phyloP scores from a whole-genome alignment of 2,888 invertebrate species.

The Lobophora halterata region DNA sequence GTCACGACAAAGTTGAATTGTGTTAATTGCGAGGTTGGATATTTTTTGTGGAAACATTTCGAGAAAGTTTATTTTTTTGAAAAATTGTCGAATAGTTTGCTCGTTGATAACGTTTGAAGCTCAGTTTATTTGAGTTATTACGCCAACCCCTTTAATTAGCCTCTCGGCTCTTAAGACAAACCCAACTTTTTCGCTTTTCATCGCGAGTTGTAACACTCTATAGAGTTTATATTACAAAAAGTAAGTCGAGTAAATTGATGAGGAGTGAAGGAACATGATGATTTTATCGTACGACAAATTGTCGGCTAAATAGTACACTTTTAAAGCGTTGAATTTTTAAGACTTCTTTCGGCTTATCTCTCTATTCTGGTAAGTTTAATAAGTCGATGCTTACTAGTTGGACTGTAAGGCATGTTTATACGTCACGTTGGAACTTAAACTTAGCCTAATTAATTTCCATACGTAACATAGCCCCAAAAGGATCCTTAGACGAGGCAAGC shows the following conservation, averaged over 20 bases:
- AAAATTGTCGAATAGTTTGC: slow-evolving; percentile 41
- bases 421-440: slow-evolving; percentile 22
- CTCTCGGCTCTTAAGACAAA: slow-evolving; percentile 21
- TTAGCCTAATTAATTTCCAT: slow-evolving; percentile 57
- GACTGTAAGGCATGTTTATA: slow-evolving; percentile 5
- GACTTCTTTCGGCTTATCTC: too few species aligned
- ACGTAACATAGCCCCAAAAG: slow-evolving; percentile 49
- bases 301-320: slow-evolving; percentile 3
- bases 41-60: slow-evolving; percentile 55
- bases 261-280: slow-evolving; percentile 10
- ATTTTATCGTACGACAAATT: slow-evolving; percentile 8
- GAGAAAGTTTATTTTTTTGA: slow-evolving; percentile 40
- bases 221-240: slow-evolving; percentile 6
- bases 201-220: slow-evolving; percentile 4
- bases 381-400: too few species aligned
- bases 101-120: slow-evolving; percentile 27
- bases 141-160: slow-evolving; percentile 22
- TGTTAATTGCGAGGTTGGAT: slow-evolving; percentile 66
- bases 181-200: slow-evolving; percentile 14
- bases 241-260: slow-evolving; percentile 12
- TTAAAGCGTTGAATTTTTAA: slow-evolving; percentile 5
- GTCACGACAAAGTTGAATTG: slow-evolving; percentile 65
- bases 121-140: slow-evolving; percentile 29
- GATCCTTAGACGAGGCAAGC: slow-evolving; percentile 44
- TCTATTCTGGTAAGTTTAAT: too few species aligned